Conservation (phyloP, 1,140 invertebrate genomes). For the Acromyrmex echinatior region DNA sequence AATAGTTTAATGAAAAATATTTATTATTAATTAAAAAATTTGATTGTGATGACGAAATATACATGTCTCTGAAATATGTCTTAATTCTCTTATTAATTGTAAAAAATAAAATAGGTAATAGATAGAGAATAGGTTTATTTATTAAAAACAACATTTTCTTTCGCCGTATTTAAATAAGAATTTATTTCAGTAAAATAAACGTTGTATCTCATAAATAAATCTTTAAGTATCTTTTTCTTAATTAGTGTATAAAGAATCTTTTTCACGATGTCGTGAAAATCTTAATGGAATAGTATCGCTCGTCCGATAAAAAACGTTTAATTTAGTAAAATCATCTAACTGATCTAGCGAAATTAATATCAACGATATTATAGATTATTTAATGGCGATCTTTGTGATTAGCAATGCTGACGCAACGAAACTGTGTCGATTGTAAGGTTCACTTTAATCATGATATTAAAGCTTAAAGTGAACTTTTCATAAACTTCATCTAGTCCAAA, state of each 20-base stretch:
- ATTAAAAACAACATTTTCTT: too few relatives aligned
- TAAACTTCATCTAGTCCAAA: not conserved
- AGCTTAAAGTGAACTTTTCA: not conserved
- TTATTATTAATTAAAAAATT: too few relatives aligned
- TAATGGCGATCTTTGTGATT: slow-evolving; percentile 2
- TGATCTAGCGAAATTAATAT: not conserved
- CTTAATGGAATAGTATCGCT: not conserved
- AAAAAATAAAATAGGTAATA: too few relatives aligned
- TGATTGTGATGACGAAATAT: too few relatives aligned
- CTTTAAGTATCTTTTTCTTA: too few relatives aligned
- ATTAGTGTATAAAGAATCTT: not conserved
- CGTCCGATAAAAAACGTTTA: not conserved
- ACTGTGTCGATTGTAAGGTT: not conserved
- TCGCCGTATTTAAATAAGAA: too few relatives aligned
- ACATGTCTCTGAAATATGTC: too few relatives aligned
- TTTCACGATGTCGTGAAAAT: not conserved
- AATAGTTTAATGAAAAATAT: too few relatives aligned
- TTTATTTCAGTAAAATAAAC: too few relatives aligned
- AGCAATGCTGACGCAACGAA: not conserved
- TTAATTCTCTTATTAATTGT: too few relatives aligned
- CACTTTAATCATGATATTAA: not conserved
- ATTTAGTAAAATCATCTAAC: not conserved
- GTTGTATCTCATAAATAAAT: too few relatives aligned
- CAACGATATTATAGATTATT: not conserved
- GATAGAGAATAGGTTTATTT: too few relatives aligned